These are phyloP conservation scores for Cossypha polioptera DNA, from an alignment of 2,797 vertebrate genomes.

Conservation along the genomic window DNA sequence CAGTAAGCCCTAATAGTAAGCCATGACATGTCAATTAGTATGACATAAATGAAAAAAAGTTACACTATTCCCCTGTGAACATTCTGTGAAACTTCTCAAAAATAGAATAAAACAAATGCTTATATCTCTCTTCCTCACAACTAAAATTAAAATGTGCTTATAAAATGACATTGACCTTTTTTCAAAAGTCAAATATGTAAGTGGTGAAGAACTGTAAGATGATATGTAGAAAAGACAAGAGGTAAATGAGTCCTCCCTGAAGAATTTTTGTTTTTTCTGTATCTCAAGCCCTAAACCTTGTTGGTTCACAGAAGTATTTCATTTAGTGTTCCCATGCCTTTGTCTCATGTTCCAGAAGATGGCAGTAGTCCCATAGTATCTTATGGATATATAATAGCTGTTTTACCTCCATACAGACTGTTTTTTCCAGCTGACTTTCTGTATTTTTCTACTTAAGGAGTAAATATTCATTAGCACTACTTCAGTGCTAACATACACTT, in stretches of 20 bases:
- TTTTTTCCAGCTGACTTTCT: background rate
- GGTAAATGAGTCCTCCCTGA: background rate
- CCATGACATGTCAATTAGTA: too few relatives aligned
- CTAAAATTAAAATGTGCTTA: background rate
- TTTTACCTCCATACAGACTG: background rate
- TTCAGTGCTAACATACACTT: background rate
- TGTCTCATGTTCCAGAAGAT: conserved; percentile 50
- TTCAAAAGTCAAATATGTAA: background rate
- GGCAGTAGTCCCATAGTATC: conserved; percentile 56
- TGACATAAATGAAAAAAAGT: background rate
- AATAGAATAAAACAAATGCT: background rate
- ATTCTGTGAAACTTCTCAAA: background rate
- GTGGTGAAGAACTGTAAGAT: background rate
- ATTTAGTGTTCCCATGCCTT: fast-evolving
- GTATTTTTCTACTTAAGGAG: background rate
- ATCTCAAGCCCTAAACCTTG: background rate
- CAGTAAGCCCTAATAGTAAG: background rate
- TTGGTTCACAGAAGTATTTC: fast-evolving
- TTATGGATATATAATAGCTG: fast-evolving
- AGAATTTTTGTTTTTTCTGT: background rate
- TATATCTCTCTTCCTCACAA: background rate
- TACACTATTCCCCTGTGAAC: fast-evolving
- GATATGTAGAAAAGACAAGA: background rate
- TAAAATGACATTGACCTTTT: background rate
- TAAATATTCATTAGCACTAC: background rate